phyloP scores from a whole-genome alignment of 2,797 vertebrate genomes.

The Siniperca undulata region DNA sequence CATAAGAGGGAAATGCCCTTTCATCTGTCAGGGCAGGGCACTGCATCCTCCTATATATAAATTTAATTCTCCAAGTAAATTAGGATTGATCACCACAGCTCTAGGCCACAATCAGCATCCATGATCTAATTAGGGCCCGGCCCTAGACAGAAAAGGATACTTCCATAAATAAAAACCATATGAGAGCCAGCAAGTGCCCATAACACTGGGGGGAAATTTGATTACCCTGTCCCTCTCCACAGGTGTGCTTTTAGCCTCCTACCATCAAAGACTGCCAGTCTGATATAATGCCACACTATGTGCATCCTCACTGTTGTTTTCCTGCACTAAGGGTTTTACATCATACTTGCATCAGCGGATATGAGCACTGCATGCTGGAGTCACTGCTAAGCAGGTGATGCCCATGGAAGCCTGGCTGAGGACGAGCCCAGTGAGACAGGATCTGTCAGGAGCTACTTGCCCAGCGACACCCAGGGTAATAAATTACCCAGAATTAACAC shows the following conservation, averaged over 20 bases:
- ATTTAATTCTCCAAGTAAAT: slow-evolving; percentile 86
- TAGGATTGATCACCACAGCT: slow-evolving; percentile 87
- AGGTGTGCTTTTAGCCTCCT: slow-evolving; percentile 86
- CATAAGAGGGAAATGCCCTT: slow-evolving; percentile 76
- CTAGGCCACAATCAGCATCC: slow-evolving; percentile 84
- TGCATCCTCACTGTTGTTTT: slow-evolving; percentile 75
- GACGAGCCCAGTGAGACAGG: slow-evolving; percentile 77
- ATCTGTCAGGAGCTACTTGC: slow-evolving; percentile 78
- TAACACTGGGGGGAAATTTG: slow-evolving; percentile 79
- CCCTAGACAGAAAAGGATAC: slow-evolving; percentile 82
- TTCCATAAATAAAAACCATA: slow-evolving; percentile 89
- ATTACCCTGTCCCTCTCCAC: slow-evolving; percentile 83
- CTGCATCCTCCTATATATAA: slow-evolving; percentile 84
- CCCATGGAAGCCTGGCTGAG: slow-evolving; percentile 70
- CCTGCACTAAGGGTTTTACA: slow-evolving; percentile 76
- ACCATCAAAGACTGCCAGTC: slow-evolving; percentile 70
- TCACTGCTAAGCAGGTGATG: slow-evolving; percentile 64
- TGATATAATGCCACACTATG: slow-evolving; percentile 66
- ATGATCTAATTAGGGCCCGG: slow-evolving; percentile 84
- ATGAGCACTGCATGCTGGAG: slow-evolving; percentile 66
- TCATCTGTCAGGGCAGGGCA: slow-evolving; percentile 78
- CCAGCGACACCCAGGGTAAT: slow-evolving; percentile 78
- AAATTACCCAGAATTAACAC: slow-evolving; percentile 86
- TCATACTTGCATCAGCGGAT: slow-evolving; percentile 83
- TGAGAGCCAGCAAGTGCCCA: slow-evolving; percentile 83